Evolutionary conservation across 2,797 vertebrate genomes (phyloP).

Genomic region (Knipowitschia caucasica): DNA sequence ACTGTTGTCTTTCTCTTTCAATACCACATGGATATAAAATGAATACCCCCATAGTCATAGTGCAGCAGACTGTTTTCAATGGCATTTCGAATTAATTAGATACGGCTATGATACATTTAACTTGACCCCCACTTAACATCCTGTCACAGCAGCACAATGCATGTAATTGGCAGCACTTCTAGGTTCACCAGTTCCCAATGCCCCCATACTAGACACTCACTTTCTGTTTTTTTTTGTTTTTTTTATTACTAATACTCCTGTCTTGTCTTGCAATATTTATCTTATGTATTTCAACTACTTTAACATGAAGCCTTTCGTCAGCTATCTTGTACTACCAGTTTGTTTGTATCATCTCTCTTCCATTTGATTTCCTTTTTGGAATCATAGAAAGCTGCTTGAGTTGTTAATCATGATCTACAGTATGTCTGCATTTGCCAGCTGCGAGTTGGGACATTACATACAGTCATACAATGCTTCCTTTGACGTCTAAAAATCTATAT

Average conservation of each 20-base stretch:
- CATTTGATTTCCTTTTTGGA: background rate
- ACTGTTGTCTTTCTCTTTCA: too few relatives aligned
- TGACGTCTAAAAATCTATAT: background rate
- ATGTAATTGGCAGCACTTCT: background rate
- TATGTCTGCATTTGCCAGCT: background rate
- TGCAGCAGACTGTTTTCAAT: too few relatives aligned
- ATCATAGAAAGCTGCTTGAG: background rate
- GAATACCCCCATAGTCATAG: too few relatives aligned
- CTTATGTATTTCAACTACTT: background rate
- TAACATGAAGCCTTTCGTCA: background rate
- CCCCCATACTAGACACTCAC: background rate
- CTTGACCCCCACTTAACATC: slow-evolving; percentile 2
- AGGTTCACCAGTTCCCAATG: background rate
- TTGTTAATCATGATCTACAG: background rate
- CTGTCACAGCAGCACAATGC: background rate
- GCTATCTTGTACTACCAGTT: background rate
- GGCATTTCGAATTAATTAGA: background rate
- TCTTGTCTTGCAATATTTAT: background rate
- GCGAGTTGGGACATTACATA: background rate
- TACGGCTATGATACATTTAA: background rate
- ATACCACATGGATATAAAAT: too few relatives aligned
- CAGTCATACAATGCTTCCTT: slow-evolving; percentile 4
- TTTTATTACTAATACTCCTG: too few relatives aligned
- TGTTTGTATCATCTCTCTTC: background rate
- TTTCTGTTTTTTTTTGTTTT: too few relatives aligned